These are phyloP conservation scores for Antigone vipio DNA, from an alignment of 2,113 vertebrate species.

Conservation along the genomic window DNA sequence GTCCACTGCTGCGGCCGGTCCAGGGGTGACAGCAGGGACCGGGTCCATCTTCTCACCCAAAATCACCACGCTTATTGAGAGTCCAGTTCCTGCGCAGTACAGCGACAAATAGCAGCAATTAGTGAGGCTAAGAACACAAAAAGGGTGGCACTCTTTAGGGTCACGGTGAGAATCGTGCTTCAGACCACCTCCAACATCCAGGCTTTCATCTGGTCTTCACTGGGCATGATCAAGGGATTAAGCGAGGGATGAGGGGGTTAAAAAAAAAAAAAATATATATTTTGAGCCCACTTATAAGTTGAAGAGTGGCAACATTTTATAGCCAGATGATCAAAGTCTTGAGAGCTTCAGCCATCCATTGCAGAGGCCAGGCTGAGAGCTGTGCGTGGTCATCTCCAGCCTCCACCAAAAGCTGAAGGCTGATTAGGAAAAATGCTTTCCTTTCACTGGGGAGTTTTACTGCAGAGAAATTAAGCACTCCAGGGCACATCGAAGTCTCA, in stretches of 20 bases:
- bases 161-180: neutral
- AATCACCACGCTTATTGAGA: rapidly evolving
- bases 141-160: neutral
- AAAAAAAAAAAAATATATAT: neutral
- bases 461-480: neutral
- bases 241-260: neutral
- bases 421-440: neutral
- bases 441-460: neutral
- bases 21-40: neutral
- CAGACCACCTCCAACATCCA: neutral
- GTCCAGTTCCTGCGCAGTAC: neutral
- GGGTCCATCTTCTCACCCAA: neutral
- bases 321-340: neutral
- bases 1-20: rapidly evolving
- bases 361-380: neutral
- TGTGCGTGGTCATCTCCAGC: neutral
- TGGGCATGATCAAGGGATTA: neutral
- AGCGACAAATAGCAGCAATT: neutral
- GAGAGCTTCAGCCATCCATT: neutral
- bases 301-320: neutral
- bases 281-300: neutral
- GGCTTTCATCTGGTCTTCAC: neutral
- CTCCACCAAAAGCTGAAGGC: neutral
- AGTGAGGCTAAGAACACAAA: neutral
- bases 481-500: neutral